A percentile compares a stretch with the other conserved stretches of the same genome.
Conservation (phyloP, 2,888 invertebrate species). For the Andrena bucephala region DNA sequence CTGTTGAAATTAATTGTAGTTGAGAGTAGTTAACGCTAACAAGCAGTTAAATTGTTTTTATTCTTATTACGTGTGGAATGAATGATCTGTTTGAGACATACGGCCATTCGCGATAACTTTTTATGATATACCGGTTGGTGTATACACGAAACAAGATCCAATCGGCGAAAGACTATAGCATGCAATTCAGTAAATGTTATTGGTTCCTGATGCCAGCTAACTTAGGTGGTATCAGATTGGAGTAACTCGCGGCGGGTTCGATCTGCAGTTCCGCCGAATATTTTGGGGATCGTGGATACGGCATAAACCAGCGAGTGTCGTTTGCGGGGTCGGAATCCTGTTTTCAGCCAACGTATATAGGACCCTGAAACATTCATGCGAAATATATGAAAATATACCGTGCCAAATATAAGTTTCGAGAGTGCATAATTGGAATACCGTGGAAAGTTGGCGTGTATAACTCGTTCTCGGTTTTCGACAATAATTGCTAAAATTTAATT, state of each 20-base stretch:
- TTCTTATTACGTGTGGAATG: background rate
- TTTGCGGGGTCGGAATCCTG: slow-evolving; percentile 45
- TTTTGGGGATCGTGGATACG: slow-evolving; percentile 55
- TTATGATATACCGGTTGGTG: slow-evolving; percentile 35
- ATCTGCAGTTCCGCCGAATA: slow-evolving; percentile 62
- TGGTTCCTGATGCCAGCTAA: slow-evolving; percentile 67
- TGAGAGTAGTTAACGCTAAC: too few relatives aligned
- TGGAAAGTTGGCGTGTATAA: slow-evolving; percentile 4
- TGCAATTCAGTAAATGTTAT: slow-evolving; percentile 67
- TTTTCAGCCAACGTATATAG: slow-evolving; percentile 26
- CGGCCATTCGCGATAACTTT: background rate
- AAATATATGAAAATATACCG: slow-evolving; percentile 27
- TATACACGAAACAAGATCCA: slow-evolving; percentile 47
- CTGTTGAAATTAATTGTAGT: too few relatives aligned
- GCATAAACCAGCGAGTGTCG: slow-evolving; percentile 52
- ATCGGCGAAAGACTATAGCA: slow-evolving; percentile 48
- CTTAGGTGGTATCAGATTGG: slow-evolving; percentile 67
- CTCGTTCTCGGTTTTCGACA: background rate
- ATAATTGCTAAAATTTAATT: too few relatives aligned
- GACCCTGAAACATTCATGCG: slow-evolving; percentile 8
- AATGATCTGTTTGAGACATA: background rate
- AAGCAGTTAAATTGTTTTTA: background rate
- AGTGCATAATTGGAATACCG: slow-evolving; percentile 5
- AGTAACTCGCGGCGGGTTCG: slow-evolving; percentile 55
- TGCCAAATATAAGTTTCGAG: background rate